phyloP scores from a whole-genome alignment of 2,113 vertebrate species.

The Vanacampus margaritifer region DNA sequence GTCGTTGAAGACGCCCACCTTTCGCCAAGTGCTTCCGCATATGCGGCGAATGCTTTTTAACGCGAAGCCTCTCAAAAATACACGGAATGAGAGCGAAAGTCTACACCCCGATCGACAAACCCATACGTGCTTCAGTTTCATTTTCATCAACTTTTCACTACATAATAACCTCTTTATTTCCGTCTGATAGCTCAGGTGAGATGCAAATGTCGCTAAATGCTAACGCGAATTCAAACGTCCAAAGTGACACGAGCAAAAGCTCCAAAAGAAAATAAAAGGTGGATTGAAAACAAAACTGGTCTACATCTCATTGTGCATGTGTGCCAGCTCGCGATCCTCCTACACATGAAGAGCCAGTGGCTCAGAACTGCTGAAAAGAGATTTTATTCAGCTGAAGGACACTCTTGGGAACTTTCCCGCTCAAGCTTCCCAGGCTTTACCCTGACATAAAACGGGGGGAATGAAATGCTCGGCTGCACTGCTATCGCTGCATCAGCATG shows the following conservation, averaged over 20 bases:
- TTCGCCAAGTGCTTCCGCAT: no score
- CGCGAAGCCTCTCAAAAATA: no score
- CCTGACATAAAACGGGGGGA: slow-evolving; percentile 48
- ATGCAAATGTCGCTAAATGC: no score
- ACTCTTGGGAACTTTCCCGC: slow-evolving; percentile 49
- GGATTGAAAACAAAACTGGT: slow-evolving; percentile 12
- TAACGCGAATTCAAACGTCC: background rate
- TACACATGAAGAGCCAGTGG: slow-evolving; percentile 47
- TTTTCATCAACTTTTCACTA: no score
- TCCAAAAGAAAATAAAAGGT: background rate
- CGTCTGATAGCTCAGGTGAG: no score
- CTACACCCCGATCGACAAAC: no score
- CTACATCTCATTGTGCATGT: slow-evolving; percentile 15
- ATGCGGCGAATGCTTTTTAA: no score
- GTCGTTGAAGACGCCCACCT: no score
- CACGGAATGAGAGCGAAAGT: no score
- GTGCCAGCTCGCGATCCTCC: slow-evolving; percentile 35
- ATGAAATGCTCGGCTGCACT: slow-evolving; percentile 44
- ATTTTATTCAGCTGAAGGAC: slow-evolving; percentile 55
- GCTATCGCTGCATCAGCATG: slow-evolving; percentile 60
- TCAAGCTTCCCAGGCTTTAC: slow-evolving; percentile 32
- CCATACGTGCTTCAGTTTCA: no score
- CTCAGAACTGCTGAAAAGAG: slow-evolving; percentile 58
- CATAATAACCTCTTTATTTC: no score
- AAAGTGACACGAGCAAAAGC: background rate